Conservation (phyloP, 2,888 invertebrate species). For the Agrochola litura region DNA sequence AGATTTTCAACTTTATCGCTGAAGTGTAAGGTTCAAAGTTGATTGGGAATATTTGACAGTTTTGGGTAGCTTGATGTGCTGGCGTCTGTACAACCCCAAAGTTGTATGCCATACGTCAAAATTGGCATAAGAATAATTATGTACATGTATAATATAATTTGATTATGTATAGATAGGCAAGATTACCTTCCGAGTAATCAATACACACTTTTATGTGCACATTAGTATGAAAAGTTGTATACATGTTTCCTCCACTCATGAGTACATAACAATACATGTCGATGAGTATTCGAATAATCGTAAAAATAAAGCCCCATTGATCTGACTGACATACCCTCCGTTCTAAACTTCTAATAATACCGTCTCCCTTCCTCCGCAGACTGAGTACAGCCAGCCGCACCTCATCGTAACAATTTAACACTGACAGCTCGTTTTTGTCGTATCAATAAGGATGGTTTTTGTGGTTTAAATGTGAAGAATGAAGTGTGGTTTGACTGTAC, state of each 20-base stretch:
- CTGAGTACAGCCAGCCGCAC: background rate
- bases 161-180: background rate
- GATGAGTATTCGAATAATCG: conserved; percentile 23
- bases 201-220: background rate
- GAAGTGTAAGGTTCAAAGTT: no score
- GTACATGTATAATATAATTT: background rate
- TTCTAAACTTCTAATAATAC: conserved; percentile 57
- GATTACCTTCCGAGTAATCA: background rate
- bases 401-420: background rate
- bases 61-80: no score
- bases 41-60: no score
- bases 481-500: conserved; percentile 10
- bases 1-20: no score
- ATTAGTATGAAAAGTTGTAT: background rate
- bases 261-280: conserved; percentile 1
- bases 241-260: background rate
- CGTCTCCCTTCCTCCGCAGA: conserved; percentile 27
- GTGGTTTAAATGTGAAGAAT: background rate
- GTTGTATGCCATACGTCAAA: background rate
- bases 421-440: background rate
- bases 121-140: background rate
- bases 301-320: conserved; percentile 51
- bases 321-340: conserved; percentile 47
- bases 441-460: conserved; percentile 10
- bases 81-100: no score